Evolutionary conservation across 1,140 invertebrate genomes (phyloP), one percentile per base, ranked within the genome.

Genomic region (Rhynchophorus ferrugineus): DNA sequence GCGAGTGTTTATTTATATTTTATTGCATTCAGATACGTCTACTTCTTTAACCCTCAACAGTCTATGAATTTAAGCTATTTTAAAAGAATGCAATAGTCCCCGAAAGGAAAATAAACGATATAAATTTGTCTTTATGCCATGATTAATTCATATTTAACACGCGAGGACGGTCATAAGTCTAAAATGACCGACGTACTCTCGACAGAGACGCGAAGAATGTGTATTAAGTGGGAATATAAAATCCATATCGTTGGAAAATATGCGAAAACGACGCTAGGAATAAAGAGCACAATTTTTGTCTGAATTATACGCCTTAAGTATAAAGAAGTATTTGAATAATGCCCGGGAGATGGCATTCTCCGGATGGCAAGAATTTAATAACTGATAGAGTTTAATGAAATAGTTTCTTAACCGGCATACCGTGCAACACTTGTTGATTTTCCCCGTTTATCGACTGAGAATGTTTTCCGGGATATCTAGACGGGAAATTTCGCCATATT

Each of bases 351-450:
- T 44, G 19, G 48, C 48, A 44, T 50, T 43, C 39, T 38, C 6
- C 3, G 11, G 21, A 3, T 22, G 22, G 34, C 47, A 33, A 35
- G 48, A 50, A 50, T 50, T 50, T 50, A 43, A 50, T 50, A 50
- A 43, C 48, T 24, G 41, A 50, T 50, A 50, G 34, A 50, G 33
- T 50, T 50, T 50, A 50, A 50, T 50, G 48, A 44, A 50, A 50
- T 50, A 50, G 48, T 50, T 50, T 50, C 48, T 50, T 50, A 50
- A 24, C 17, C 22, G 29, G 29, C 24, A 35, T 50, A 36, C 16
- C 5, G n/a, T 21, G 44, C 38, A 13, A 14, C 48, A 43, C 38
- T 44, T 38, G 45, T 47, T 38, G 45, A 41, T 41, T 41, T 41
- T 41, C 17, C 3, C 14, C n/a, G 38, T 18, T 20, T 17, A 41